These are phyloP conservation scores for Neoniphon sammara DNA, from an alignment of 2,797 vertebrate genomes.

Conservation along the genomic window DNA sequence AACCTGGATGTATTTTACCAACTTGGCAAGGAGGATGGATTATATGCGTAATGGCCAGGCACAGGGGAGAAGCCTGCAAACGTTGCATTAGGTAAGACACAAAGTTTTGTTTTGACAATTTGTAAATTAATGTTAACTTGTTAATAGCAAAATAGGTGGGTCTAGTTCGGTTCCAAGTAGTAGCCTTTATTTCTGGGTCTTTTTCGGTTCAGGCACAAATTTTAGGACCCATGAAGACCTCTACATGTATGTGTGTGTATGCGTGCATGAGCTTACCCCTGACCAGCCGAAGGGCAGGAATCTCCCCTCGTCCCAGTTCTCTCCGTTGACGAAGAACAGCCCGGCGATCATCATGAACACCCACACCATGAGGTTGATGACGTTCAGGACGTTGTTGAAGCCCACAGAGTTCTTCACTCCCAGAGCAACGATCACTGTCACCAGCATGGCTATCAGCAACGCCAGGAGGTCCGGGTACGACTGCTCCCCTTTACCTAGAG, in stretches of 20 bases:
- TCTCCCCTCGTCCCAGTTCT: slow-evolving; percentile 93
- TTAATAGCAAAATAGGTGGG: too few species aligned
- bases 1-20: too few species aligned
- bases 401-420: slow-evolving; percentile 98
- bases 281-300: slow-evolving; percentile 98
- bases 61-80: too few species aligned
- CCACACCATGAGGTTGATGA: slow-evolving; percentile 96
- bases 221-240: not conserved
- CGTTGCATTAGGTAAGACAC: too few species aligned
- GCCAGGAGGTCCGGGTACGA: slow-evolving; percentile 96
- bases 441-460: slow-evolving; percentile 91
- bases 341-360: slow-evolving; percentile 98
- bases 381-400: slow-evolving; percentile 95
- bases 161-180: too few species aligned
- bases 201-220: too few species aligned
- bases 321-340: slow-evolving; percentile 91
- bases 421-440: slow-evolving; percentile 92
- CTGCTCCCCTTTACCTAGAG: slow-evolving; percentile 94
- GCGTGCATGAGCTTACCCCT: slow-evolving; percentile 85
- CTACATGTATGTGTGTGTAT: not conserved
- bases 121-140: too few species aligned
- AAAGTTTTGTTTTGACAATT: too few species aligned
- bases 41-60: too few species aligned
- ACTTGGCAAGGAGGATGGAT: too few species aligned
- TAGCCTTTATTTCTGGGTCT: too few species aligned